Base-by-base conservation (phyloP, 30 jellyfish, hydroid and myxozoan species). In the Sanderia malayensis region DNA sequence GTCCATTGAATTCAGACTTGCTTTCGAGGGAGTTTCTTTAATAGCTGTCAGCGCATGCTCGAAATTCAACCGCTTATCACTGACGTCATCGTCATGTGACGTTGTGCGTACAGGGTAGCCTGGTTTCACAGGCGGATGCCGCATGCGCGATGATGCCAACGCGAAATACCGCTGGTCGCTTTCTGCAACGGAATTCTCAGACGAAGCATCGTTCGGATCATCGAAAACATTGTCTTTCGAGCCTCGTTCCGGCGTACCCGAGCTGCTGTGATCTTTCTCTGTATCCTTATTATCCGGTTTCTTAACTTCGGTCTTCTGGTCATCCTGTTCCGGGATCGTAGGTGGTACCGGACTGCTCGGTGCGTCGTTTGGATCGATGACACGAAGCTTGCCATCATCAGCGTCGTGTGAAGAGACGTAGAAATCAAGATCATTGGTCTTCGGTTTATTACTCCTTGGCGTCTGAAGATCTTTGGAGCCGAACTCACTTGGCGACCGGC, bases 161-260 rank as follows among this genome's bases (percentile, higher is more conserved):
- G 67, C 81, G 67, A 73, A 33, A 18, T 63, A 65, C 17, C 82
- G 80, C 2, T 91, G 93, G 22, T 81, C 95, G 61, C 94, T 81
- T 76, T 89, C 95, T 0, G 94, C 84, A 24, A 63, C 93, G 6
- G 97, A 89, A 44, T 81, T 81, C 45, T 89, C 97, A 23, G 97
- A 89, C 34, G 95, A 82, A 9, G 90, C 94, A 27, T 89, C 97
- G 71, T 81, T 81, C 11, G 93, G 82, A 61, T 81, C 93, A 19
- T 81, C 93, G 27, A 68, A 81, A 0, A 81, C 82, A 61, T 81
- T 81, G n/a, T 81, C 93, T 58, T 81, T 81, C 6, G 93, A 81
- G 22, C 93, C 93, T 31, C 63, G 84, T 24, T 73, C 84, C 18
- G 84, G 93, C 0, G 80, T 45, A 55, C 79, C 82, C 0, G 93